Conservation (phyloP, 2,797 vertebrate genomes). For the Tympanoctomys barrerae region DNA sequence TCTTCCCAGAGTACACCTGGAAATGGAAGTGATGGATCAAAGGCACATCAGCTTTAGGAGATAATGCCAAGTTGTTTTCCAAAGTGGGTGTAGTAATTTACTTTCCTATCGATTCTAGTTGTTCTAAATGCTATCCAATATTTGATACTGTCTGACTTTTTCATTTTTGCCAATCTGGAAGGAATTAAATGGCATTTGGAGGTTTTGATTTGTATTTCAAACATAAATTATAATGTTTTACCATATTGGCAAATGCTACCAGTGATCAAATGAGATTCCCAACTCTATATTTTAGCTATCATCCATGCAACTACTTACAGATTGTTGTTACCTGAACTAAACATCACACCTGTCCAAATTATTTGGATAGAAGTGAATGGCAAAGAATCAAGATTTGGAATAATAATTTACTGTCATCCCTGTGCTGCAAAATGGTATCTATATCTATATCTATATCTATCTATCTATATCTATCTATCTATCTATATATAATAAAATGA, state of each 20-base stretch:
- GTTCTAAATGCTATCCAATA: not conserved
- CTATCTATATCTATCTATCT: not conserved
- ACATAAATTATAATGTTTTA: not conserved
- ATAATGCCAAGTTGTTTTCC: not conserved
- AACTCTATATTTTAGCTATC: slow-evolving; percentile 3
- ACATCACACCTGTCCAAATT: slow-evolving; percentile 28
- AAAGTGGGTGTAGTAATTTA: slow-evolving; percentile 20
- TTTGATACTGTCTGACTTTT: slow-evolving; percentile 25
- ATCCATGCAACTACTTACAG: slow-evolving; percentile 12
- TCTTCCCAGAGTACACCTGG: not conserved
- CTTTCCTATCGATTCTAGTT: not conserved
- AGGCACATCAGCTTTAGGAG: not conserved
- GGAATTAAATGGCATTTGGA: slow-evolving; percentile 38
- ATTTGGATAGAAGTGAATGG: slow-evolving; percentile 48
- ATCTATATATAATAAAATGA: not conserved
- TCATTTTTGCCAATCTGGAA: slow-evolving; percentile 13
- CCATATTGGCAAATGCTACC: not conserved
- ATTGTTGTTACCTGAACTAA: not conserved
- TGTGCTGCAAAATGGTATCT: not conserved
- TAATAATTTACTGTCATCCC: slow-evolving; percentile 24
- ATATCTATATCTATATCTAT: not conserved
- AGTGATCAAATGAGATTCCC: slow-evolving; percentile 52
- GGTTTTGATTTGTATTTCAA: slow-evolving; percentile 49
- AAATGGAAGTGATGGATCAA: slow-evolving; percentile 38
- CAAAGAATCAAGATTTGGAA: slow-evolving; percentile 51